Conservation (phyloP, 2,888 invertebrate genomes). For the Hirtodrosophila duncani region DNA sequence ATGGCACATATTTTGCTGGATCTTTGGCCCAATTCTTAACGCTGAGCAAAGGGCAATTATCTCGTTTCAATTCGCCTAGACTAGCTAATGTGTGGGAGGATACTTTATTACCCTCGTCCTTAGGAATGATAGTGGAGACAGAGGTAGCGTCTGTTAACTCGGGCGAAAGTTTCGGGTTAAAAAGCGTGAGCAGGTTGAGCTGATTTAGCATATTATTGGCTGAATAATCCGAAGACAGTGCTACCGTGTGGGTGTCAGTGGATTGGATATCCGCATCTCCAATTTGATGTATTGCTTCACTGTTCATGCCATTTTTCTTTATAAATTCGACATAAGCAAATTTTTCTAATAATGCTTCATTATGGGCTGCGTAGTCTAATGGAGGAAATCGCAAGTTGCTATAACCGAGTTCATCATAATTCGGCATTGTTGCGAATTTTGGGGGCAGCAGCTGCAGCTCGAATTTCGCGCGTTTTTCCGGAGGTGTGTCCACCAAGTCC, state of each 20-base stretch:
- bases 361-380: constrained; percentile 63
- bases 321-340: constrained; percentile 67
- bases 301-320: constrained; percentile 62
- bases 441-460: constrained; percentile 56
- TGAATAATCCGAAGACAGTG: constrained; percentile 79
- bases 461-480: constrained; percentile 74
- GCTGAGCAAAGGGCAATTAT: constrained; percentile 57
- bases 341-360: constrained; percentile 72
- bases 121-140: constrained; percentile 17
- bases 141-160: constrained; percentile 20
- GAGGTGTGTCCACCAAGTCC: constrained; percentile 61
- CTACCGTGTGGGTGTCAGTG: constrained; percentile 56
- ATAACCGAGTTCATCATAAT: constrained; percentile 71
- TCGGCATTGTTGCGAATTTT: constrained; percentile 61
- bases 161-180: constrained; percentile 77
- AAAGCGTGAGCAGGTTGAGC: constrained; percentile 80
- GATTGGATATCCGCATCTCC: constrained; percentile 77
- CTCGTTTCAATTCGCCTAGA: constrained; percentile 36
- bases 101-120: constrained; percentile 6
- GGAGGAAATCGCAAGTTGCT: constrained; percentile 60
- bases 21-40: constrained; percentile 76
- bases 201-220: constrained; percentile 79
- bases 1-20: constrained; percentile 42
- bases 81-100: constrained; percentile 3
- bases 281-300: constrained; percentile 49